Percentiles rank a stretch among this genome's conserved stretches.
phyloP scores from a whole-genome alignment of 2,888 invertebrate species.

The Zeuzera pyrina region DNA sequence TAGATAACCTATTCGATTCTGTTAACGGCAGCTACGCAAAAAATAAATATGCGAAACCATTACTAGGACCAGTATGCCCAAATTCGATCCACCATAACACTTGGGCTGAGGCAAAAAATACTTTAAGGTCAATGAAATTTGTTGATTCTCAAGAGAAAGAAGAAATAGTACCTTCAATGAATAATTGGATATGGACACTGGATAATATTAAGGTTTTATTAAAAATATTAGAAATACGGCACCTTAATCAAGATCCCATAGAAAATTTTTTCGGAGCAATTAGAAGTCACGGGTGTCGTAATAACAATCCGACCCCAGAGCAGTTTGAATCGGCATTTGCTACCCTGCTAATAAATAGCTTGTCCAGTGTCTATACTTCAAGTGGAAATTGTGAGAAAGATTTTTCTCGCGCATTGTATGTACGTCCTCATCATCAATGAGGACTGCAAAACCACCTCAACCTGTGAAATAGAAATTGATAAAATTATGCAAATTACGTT shows the following conservation, averaged over 20 bases:
- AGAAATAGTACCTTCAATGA: neutral
- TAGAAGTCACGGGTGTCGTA: slow-evolving; percentile 7
- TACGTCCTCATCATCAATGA: no score
- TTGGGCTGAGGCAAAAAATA: neutral
- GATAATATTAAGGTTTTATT: slow-evolving; percentile 3
- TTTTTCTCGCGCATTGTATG: slow-evolving; percentile 5
- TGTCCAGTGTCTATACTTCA: slow-evolving; percentile 4
- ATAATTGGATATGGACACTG: slow-evolving; percentile 1
- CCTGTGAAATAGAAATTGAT: no score
- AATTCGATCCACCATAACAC: neutral
- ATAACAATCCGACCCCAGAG: slow-evolving; percentile 4
- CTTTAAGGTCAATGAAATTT: neutral
- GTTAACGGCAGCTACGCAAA: neutral
- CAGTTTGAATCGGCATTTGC: slow-evolving; percentile 7
- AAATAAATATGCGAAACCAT: neutral
- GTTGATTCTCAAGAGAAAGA: neutral
- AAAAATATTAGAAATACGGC: slow-evolving; percentile 3
- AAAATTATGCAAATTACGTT: no score
- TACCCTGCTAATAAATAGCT: slow-evolving; percentile 6
- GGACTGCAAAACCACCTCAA: no score
- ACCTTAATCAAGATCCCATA: slow-evolving; percentile 9
- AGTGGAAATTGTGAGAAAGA: slow-evolving; percentile 5
- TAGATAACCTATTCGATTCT: slow-evolving; percentile 2
- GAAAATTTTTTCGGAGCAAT: slow-evolving; percentile 9
- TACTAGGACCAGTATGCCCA: neutral